Base-by-base conservation (phyloP, 1,140 invertebrate genomes). In the Diploscapter pachys region DNA sequence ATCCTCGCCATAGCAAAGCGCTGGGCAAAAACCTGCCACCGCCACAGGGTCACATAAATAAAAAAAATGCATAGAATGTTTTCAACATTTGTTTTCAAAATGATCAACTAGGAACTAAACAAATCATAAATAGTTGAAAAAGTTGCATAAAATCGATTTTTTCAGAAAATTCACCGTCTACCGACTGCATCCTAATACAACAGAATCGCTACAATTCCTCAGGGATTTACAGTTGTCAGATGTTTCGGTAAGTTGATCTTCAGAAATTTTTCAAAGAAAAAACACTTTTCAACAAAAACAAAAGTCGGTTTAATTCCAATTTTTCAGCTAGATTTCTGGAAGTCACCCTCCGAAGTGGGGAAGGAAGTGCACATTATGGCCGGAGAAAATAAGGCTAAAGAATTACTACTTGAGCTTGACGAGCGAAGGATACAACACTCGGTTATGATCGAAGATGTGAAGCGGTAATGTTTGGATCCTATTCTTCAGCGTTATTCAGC, bases 401-500 rank as follows among this genome's bases (percentile, higher is more conserved):
- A 63, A 31, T 79, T 79, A 53, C 3, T 75, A 4, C 48, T 51
- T 55, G 52, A 55, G 5, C 56, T 84, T 6, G 75, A 81, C 55
- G 63, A 68, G 13, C 72, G 71, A 3, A 82, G 80, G 31, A 74
- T 85, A 53, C 74, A 61, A 49, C 72, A 79, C 68, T 70, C 79
- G 11, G 73, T 85, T 48, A 85, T 85, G 78, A 85, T 85, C 68
- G 81, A 80, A 11, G 84, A 85, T 63, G 84, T 85, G 54, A 71
- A 83, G 73, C 79, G 75, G 81, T 82, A 13, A 71, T 31, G 72
- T 64, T 53, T 55, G 67, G 31, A 3, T 75, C 5, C 50, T 5
- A 50, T 75, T n/a, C 5, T 76, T 3, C 52, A 50, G 66, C n/a
- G 72, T 2, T 13, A 2, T 48, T 49, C 5, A 13, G 13, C 31